Base-by-base conservation (phyloP, 92 coral and sea anemone species). In the Phenganax marumi region DNA sequence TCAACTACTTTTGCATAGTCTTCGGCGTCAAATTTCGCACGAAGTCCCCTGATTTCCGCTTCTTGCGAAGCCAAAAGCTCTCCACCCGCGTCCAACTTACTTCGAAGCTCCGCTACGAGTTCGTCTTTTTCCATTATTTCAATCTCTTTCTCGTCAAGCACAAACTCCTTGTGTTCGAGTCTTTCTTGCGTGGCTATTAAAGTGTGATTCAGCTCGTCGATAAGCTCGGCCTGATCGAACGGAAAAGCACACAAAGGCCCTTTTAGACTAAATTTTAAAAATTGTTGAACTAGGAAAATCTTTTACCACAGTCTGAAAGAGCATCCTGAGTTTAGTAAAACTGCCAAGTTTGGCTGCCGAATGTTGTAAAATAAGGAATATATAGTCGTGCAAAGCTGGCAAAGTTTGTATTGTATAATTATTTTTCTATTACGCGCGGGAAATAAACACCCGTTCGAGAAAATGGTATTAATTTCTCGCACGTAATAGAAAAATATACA, bases 121-220 rank as follows among this genome's bases (percentile, higher is more conserved):
- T 39, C 55, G 58, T 33, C 72, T 22, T 33, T 58, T 62, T 93
- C 97, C 24, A 79, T 83, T 14, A 91, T 90, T 77, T 94, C 93
- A 21, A 94, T 22, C 17, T 94, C 93, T 52, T 87, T 91, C 64
- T 92, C 98, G 51, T 94, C 97, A 33, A 88, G 83, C 50, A 92
- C 54, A 79, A 94, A 92, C 7, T 91, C 91, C 88, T 90, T 89
- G 52, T 94, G 92, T 53, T 94, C 98, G 10, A 93, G 84, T 61
- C 84, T 93, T 55, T 93, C 97, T 73, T 88, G 86, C 65, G 91
- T 91, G 11, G 84, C 69, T 12, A 85, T 84, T 46, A 93, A 71
- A 3, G 91, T 88, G 75, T 85, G 69, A 78, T 90, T 91, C 1
- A 93, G 88, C 70, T 89, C 90, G 62, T 87, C 89, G 14, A 93